A percentile compares a stretch with the other conserved stretches of the same genome.
Conservation (phyloP, 1,140 invertebrate genomes). For the Eulimnadia texana region DNA sequence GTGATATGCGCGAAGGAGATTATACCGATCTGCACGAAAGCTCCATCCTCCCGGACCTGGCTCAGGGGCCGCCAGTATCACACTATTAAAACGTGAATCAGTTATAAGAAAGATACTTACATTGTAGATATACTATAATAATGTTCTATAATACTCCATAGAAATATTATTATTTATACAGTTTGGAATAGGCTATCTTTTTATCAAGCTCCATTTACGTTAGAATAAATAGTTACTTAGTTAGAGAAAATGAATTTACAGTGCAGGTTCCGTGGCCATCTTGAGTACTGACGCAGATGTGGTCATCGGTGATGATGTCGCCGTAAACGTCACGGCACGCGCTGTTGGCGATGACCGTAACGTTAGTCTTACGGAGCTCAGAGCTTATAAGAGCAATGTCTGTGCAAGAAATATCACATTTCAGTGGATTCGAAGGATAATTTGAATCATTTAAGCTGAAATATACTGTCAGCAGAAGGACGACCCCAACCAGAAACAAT, state of each 20-base stretch:
- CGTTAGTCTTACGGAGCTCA: conserved; percentile 2
- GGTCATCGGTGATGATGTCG: conserved; percentile 6
- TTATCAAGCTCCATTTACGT: neutral
- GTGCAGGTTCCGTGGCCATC: conserved; percentile 9
- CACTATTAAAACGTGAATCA: conserved; percentile 35
- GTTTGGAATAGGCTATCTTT: neutral
- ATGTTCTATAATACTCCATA: neutral
- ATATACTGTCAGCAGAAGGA: conserved; percentile 18
- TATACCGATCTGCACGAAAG: conserved; percentile 30
- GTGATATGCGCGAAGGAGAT: conserved; percentile 32
- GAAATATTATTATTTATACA: neutral
- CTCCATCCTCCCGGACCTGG: conserved; percentile 22
- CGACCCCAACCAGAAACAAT: conserved; percentile 28
- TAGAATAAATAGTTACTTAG: neutral
- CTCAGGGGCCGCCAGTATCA: conserved; percentile 52
- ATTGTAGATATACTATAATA: neutral
- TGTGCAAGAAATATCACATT: neutral
- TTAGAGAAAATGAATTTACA: neutral
- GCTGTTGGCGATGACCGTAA: conserved; percentile 6
- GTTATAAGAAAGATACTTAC: neutral
- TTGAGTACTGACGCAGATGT: neutral
- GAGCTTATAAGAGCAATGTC: neutral
- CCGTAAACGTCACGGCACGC: conserved; percentile 11
- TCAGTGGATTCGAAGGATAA: neutral
- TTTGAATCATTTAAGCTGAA: neutral